Percentiles rank a stretch among this genome's conserved stretches.
These are phyloP conservation scores for Mungos mungo DNA, from an alignment of 2,113 vertebrate genomes.

Conservation along the genomic window DNA sequence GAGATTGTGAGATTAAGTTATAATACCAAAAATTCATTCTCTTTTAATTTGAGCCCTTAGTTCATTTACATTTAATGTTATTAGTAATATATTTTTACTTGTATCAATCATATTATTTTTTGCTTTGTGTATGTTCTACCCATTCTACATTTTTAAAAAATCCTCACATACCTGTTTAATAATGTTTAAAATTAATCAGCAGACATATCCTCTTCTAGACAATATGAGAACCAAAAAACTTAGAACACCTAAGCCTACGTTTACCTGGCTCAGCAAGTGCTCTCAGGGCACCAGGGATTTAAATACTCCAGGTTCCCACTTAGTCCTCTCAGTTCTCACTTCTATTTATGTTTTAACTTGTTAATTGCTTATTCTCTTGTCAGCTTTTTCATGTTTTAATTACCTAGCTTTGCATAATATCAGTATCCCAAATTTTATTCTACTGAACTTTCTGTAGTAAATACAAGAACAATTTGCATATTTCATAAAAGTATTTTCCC, in stretches of 20 bases:
- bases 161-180: background rate
- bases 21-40: background rate
- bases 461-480: background rate
- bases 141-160: background rate
- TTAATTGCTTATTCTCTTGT: background rate
- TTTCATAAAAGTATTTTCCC: background rate
- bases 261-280: background rate
- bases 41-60: background rate
- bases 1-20: background rate
- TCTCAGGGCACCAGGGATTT: background rate
- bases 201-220: background rate
- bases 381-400: background rate
- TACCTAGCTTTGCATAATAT: background rate
- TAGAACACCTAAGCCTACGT: background rate
- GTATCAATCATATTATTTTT: background rate
- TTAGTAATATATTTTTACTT: background rate
- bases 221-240: background rate
- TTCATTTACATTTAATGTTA: constrained; percentile 3
- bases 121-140: background rate
- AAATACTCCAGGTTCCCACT: background rate
- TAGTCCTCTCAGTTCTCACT: background rate
- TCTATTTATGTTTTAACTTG: background rate
- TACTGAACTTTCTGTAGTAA: background rate
- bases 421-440: background rate
- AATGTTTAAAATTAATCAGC: background rate